Percentiles rank a stretch among this genome's conserved stretches.
phyloP scores from a whole-genome alignment of 1,140 invertebrate genomes.

The Macrobrachium nipponense region DNA sequence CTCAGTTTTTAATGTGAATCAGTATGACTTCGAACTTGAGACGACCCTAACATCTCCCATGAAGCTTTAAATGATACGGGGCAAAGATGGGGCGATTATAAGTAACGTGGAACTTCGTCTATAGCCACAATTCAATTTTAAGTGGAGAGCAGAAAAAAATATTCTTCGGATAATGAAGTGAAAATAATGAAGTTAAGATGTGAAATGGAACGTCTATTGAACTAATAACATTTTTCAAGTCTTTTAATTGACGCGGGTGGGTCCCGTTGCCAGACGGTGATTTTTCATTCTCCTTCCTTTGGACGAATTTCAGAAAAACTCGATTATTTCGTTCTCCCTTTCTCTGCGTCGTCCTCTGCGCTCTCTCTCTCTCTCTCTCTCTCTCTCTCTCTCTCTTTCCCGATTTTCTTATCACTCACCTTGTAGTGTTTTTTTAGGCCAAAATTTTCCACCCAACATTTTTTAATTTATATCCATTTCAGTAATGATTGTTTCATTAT shows the following conservation, averaged over 20 bases:
- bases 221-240: constrained; percentile 37
- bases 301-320: too few relatives aligned
- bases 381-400: neutral
- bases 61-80: too few relatives aligned
- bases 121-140: too few relatives aligned
- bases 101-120: too few relatives aligned
- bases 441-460: too few relatives aligned
- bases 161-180: constrained; percentile 22
- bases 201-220: constrained; percentile 44
- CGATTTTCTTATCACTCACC: neutral
- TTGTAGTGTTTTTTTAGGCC: too few relatives aligned
- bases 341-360: neutral
- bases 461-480: too few relatives aligned
- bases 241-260: constrained; percentile 43
- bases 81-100: too few relatives aligned
- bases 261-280: constrained; percentile 23
- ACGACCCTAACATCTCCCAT: too few relatives aligned
- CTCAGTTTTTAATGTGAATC: too few relatives aligned
- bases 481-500: too few relatives aligned
- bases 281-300: neutral
- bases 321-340: neutral
- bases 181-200: constrained; percentile 48
- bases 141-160: constrained; percentile 5
- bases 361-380: neutral
- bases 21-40: too few relatives aligned